These are phyloP conservation scores for Poeciliopsis infans DNA, from an alignment of 2,797 vertebrate genomes.

Conservation along the genomic window DNA sequence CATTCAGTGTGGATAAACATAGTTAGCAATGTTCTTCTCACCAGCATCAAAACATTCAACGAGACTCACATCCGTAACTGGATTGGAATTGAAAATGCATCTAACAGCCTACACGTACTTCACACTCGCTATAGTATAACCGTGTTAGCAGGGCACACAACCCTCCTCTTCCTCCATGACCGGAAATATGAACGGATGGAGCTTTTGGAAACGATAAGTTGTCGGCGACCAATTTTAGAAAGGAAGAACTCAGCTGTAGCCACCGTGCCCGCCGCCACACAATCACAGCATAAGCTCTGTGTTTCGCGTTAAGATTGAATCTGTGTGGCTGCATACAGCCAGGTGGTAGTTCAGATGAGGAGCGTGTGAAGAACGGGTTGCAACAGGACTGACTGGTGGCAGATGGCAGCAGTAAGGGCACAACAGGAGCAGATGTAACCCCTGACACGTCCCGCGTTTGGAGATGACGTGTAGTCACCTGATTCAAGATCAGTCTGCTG, in stretches of 20 bases:
- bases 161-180: conserved; percentile 35
- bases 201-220: conserved; percentile 28
- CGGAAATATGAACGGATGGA: conserved; percentile 26
- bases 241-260: conserved; percentile 61
- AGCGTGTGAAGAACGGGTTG: conserved; percentile 26
- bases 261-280: conserved; percentile 4
- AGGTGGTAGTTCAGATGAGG: conserved; percentile 31
- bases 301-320: conserved; percentile 14
- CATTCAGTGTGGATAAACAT: background rate
- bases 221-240: conserved; percentile 53
- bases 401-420: conserved; percentile 66
- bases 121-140: conserved; percentile 39
- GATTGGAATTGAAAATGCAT: conserved; percentile 50
- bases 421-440: conserved; percentile 70
- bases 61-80: conserved; percentile 32
- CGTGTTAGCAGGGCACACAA: conserved; percentile 8
- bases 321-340: conserved; percentile 5
- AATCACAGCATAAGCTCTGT: conserved; percentile 14
- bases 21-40: background rate
- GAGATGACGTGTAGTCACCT: conserved; percentile 44
- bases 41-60: conserved; percentile 7
- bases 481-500: conserved; percentile 43
- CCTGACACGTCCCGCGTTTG: conserved; percentile 43
- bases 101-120: conserved; percentile 50
- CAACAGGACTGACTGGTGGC: conserved; percentile 64